Conservation (phyloP, 2,888 invertebrate genomes). For the Lepidocyrtinus sp. region DNA sequence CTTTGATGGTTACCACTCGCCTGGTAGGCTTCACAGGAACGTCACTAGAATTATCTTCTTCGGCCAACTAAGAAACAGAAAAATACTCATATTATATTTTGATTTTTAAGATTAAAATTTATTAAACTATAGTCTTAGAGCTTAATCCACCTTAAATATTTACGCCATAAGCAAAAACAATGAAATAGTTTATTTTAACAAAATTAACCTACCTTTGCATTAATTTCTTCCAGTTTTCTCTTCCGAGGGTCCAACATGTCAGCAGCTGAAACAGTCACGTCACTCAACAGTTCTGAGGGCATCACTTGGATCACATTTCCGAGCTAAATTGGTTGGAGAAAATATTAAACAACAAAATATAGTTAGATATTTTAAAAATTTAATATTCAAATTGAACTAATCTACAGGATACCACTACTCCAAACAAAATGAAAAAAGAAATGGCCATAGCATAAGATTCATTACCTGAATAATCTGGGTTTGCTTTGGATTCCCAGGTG, state of each 20-base stretch:
- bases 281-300: slow-evolving; percentile 73
- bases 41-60: background rate
- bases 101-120: too few relatives aligned
- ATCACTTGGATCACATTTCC: slow-evolving; percentile 78
- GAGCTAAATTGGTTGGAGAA: slow-evolving; percentile 74
- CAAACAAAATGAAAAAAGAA: background rate
- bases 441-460: background rate
- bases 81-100: too few relatives aligned
- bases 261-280: slow-evolving; percentile 61
- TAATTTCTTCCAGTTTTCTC: slow-evolving; percentile 6
- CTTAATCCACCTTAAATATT: too few relatives aligned
- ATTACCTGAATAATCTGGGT: slow-evolving; percentile 69
- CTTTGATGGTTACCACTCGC: slow-evolving; percentile 67
- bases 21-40: slow-evolving; percentile 5
- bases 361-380: background rate
- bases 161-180: background rate
- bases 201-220: slow-evolving; percentile 9
- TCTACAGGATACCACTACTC: too few relatives aligned
- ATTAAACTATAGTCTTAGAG: too few relatives aligned
- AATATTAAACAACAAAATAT: too few relatives aligned
- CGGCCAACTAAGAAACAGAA: background rate
- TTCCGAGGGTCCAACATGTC: slow-evolving; percentile 20
- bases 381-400: background rate
- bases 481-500: slow-evolving; percentile 25
- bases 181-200: background rate